phyloP scores from a whole-genome alignment of 2,797 vertebrate genomes.

The Pangasius mekongensis region DNA sequence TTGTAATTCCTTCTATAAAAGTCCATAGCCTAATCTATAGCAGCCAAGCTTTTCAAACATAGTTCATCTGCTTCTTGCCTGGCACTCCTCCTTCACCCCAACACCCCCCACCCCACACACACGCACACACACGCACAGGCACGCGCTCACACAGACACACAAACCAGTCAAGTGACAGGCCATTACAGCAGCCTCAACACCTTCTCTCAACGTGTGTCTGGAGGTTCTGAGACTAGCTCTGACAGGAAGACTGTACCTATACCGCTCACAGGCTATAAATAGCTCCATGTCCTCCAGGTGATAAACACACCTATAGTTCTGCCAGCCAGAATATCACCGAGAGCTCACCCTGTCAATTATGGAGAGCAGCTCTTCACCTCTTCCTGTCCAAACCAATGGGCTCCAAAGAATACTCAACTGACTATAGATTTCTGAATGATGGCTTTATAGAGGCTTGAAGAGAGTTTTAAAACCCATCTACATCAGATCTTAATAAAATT shows the following conservation, averaged over 20 bases:
- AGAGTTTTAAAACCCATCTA: not conserved
- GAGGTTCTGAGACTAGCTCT: not conserved
- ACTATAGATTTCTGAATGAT: not conserved
- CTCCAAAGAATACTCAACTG: not conserved
- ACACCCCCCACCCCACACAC: not conserved
- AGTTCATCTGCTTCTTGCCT: not conserved
- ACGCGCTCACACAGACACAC: slow-evolving; percentile 6
- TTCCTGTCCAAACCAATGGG: not conserved
- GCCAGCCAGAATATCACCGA: not conserved
- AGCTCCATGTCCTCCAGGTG: not conserved
- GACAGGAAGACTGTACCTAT: not conserved
- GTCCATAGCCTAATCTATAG: not conserved
- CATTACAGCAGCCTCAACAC: slow-evolving; percentile 59
- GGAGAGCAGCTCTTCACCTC: slow-evolving; percentile 1
- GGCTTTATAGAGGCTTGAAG: not conserved
- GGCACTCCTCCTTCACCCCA: not conserved
- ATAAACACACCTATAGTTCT: slow-evolving; percentile 6
- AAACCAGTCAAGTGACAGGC: slow-evolving; percentile 49
- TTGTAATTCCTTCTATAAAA: not conserved
- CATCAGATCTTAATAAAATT: not conserved
- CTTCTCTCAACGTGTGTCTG: slow-evolving; percentile 19
- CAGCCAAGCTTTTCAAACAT: not conserved
- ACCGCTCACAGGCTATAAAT: slow-evolving; percentile 30
- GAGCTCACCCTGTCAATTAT: slow-evolving; percentile 13
- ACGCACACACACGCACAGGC: slow-evolving; percentile 22